These are phyloP conservation scores for Pogonophryne albipinna DNA, from an alignment of 2,797 vertebrate genomes.

Conservation along the genomic window DNA sequence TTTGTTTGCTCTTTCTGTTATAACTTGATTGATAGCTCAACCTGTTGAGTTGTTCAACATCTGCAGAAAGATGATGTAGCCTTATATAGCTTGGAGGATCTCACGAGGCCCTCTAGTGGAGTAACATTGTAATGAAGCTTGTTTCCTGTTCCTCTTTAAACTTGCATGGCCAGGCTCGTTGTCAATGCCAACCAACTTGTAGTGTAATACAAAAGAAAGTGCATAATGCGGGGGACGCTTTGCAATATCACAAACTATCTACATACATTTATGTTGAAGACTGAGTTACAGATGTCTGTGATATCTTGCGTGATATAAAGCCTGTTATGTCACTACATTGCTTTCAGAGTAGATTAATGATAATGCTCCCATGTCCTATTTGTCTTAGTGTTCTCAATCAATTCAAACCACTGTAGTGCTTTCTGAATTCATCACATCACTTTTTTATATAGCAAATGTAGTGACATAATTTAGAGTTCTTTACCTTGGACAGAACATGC, in stretches of 20 bases:
- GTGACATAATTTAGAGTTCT: background rate
- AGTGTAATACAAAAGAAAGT: conserved; percentile 35
- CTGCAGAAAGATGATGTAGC: background rate
- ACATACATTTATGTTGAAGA: background rate
- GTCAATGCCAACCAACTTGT: background rate
- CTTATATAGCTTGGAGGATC: background rate
- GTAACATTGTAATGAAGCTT: background rate
- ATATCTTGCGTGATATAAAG: background rate
- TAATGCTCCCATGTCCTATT: background rate
- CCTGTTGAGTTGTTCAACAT: background rate
- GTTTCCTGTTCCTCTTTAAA: background rate
- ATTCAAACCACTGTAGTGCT: background rate
- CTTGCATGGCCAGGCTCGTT: background rate
- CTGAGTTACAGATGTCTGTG: background rate
- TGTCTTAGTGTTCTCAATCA: background rate
- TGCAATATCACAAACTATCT: background rate
- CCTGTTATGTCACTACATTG: background rate
- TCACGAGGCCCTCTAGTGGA: conserved; percentile 24
- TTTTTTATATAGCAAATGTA: background rate
- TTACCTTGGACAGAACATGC: background rate
- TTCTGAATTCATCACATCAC: background rate
- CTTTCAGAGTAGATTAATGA: background rate
- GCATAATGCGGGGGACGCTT: background rate
- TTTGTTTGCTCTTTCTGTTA: background rate
- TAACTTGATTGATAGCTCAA: background rate